Evolutionary conservation across 1,140 invertebrate genomes (phyloP), one percentile per base, ranked within the genome.

Genomic region (Hylaeus anthracinus): DNA sequence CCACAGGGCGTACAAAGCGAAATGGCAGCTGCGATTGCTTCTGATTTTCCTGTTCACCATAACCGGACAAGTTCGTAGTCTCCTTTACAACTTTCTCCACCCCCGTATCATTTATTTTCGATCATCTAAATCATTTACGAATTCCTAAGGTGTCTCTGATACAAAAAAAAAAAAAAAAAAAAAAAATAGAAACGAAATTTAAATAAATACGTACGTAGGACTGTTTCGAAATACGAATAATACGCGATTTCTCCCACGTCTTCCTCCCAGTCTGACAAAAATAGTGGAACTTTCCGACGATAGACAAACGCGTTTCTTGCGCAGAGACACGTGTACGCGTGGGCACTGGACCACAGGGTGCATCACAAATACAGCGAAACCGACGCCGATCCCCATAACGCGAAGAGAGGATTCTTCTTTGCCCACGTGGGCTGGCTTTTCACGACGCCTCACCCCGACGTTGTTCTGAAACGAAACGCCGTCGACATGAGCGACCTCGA

Each of bases 1-100:
- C 15, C 98, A 99, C 92, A 94, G 96, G 82, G 95, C 97, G 0
- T 98, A 98, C 94, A 97, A 97, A 92, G 98, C 98, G 1, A 96
- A 94, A 85, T 94, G 96, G 91, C 97, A 97, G 0, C 92, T 98
- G n/a, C 93, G 96, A 83, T 88, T 98, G 37, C 88, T 98, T 61
- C 94, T 98, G 10, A 95, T 96, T 0, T 83, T 97, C 41, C 94
- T 97, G n/a, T 97, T 98, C 88, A 97, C 97, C 9, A 95, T 98
- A 64, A 96, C 97, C 26, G 96, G 97, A 82, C 97, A 98, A 95
- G 97, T 97, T 93, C 94, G 93, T 95, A 93, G 58, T 67, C 56
- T 8, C 5, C 26, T 60, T 14, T 45, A 41, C 12, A 78, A 0
- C 43, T 71, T 15, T 14, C 9, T 8, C 1, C 53, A 55, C 51